Conservation (phyloP, 2,113 vertebrate genomes). For the Tragelaphus buxtoni region DNA sequence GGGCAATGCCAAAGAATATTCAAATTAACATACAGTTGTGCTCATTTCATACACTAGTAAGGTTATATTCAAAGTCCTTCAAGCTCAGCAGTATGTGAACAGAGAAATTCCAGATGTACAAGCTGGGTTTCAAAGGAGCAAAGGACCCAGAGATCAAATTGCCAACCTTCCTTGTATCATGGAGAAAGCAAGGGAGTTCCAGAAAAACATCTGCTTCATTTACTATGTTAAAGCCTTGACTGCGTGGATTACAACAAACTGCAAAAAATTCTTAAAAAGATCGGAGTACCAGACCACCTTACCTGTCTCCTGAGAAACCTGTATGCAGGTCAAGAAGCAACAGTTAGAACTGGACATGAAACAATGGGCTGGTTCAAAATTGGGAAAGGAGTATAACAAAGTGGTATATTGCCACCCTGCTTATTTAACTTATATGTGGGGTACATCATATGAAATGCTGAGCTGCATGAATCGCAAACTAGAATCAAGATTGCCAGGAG, state of each 20-base stretch:
- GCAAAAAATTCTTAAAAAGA: neutral
- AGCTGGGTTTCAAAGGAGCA: neutral
- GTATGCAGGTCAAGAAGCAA: neutral
- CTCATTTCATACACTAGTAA: neutral
- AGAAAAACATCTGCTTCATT: neutral
- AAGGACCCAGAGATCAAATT: neutral
- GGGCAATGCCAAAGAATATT: neutral
- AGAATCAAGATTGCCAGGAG: neutral
- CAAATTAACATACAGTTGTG: neutral
- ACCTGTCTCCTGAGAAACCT: neutral
- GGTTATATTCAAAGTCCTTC: neutral
- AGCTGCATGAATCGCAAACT: neutral
- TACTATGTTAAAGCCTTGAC: neutral
- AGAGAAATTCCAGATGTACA: neutral
- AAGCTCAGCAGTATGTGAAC: neutral
- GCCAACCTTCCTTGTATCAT: neutral
- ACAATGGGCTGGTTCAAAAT: neutral
- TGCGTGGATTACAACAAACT: neutral
- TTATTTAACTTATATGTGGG: neutral
- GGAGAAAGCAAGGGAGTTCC: neutral
- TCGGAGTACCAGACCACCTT: neutral
- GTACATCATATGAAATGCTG: neutral
- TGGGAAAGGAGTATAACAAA: neutral
- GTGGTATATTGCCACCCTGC: neutral
- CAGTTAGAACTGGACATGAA: neutral